Evolutionary conservation across 2,888 invertebrate species (phyloP), one percentile per base, ranked within the genome.

Genomic region (Lithophane leautieri): DNA sequence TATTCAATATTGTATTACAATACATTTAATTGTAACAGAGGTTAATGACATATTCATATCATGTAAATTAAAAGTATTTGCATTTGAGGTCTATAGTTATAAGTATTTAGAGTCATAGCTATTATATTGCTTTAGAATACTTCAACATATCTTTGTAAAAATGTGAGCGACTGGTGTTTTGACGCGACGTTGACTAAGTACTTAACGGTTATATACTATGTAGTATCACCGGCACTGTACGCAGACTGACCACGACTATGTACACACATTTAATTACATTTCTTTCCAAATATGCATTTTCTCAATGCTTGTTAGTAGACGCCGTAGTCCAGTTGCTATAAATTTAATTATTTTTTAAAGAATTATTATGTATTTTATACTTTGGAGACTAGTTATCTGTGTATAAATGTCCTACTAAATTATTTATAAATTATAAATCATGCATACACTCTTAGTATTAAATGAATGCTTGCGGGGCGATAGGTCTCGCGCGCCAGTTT

Each of bases 41-140:
- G 95, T 95, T 94, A 95, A 95, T 94, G 95, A 95, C 95, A 95
- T 95, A 96, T 96, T 96, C 96, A 96, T 96, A 96, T 96, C 96
- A 96, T 96, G 96, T 96, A 96, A 95, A 96, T 95, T 95, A 93
- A 94, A 95, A 96, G 95, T 96, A 96, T 96, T 96, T 96, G 96
- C 96, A 96, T 96, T 96, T 96, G 96, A 96, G 96, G 96, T 96
- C 96, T 96, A 94, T 96, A 96, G 95, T 91, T 94, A 90, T 96
- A 96, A 95, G 96, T 94, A 92, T 94, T 95, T 96, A 96, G 95
- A 95, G 95, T 95, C 96, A 95, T 95, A 96, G 95, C 94, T 95
- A 94, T 94, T 93, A 93, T 95, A 95, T 94, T 95, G 96, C 96
- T 96, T 96, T 96, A 96, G 96, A 95, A 95, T 96, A 96, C 94